phyloP scores from a whole-genome alignment of 2,797 vertebrate genomes.

The Miopithecus talapoin region DNA sequence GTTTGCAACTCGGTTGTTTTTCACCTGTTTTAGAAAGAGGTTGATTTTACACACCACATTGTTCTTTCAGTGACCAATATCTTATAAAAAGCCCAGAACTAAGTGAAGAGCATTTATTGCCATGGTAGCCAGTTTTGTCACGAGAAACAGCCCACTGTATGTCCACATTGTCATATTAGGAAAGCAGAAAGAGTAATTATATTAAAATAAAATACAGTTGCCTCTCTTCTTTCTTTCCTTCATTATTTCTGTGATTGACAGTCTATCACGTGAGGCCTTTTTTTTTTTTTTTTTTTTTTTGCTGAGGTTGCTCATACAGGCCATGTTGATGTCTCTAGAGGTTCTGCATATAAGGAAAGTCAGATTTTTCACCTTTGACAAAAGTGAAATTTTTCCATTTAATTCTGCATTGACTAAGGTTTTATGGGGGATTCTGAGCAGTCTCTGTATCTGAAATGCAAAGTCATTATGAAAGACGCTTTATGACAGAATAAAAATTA shows the following conservation, averaged over 20 bases:
- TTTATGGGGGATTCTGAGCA: slow-evolving; percentile 44
- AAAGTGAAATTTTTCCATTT: slow-evolving; percentile 29
- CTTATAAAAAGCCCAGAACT: not conserved
- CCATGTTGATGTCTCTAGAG: not conserved
- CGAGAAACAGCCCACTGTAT: not conserved
- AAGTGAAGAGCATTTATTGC: not conserved
- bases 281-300: not conserved
- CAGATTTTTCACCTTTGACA: slow-evolving; percentile 33
- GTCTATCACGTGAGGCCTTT: not conserved
- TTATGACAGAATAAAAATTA: slow-evolving; percentile 34
- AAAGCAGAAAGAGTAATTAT: not conserved
- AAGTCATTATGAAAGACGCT: slow-evolving; percentile 38
- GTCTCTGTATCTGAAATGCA: slow-evolving; percentile 20
- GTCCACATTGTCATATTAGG: not conserved
- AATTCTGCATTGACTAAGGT: not conserved
- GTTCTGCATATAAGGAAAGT: slow-evolving; percentile 14
- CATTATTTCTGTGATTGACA: not conserved
- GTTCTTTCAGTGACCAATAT: not conserved
- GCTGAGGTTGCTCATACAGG: not conserved
- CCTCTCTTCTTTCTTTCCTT: not conserved
- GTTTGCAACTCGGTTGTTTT: not conserved
- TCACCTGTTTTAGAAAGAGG: not conserved
- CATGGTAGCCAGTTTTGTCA: not conserved
- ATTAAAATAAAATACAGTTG: not conserved
- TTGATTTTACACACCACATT: not conserved